These are phyloP conservation scores for Umimayanthus chanpuru DNA, from an alignment of 92 coral and sea anemone species.

Conservation along the genomic window DNA sequence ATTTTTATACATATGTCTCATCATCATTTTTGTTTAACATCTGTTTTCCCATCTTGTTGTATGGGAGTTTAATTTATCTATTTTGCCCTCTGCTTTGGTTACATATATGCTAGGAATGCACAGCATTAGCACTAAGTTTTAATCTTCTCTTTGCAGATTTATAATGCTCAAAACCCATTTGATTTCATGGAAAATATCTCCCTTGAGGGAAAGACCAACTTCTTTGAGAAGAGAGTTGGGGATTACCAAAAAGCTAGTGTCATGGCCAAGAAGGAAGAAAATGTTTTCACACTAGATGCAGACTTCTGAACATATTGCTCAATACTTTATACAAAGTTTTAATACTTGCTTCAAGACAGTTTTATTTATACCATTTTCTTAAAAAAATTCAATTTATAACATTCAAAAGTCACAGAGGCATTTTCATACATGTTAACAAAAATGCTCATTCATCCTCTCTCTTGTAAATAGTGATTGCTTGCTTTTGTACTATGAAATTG, in stretches of 20 bases:
- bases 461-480: slow-evolving; percentile 10
- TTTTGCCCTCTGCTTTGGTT: too few relatives aligned
- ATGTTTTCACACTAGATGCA: slow-evolving; percentile 58
- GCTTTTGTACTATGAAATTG: slow-evolving; percentile 3
- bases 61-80: too few relatives aligned
- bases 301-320: slow-evolving; percentile 45
- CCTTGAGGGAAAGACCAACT: slow-evolving; percentile 96
- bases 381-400: slow-evolving; percentile 8
- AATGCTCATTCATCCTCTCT: slow-evolving; percentile 5
- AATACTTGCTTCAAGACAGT: slow-evolving; percentile 11
- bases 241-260: slow-evolving; percentile 95
- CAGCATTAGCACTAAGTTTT: too few relatives aligned
- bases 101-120: too few relatives aligned
- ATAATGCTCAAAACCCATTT: slow-evolving; percentile 87
- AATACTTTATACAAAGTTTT: slow-evolving; percentile 11
- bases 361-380: background rate
- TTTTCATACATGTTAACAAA: slow-evolving; percentile 12
- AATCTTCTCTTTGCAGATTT: slow-evolving; percentile 62
- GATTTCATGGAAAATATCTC: slow-evolving; percentile 99
- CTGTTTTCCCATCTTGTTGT: too few relatives aligned
- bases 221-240: slow-evolving; percentile 92
- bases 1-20: too few relatives aligned
- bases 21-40: too few relatives aligned
- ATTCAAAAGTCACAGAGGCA: slow-evolving; percentile 12
- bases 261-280: slow-evolving; percentile 59